Evolutionary conservation across 1,140 invertebrate species (phyloP).

Genomic region (Eumeta japonica): DNA sequence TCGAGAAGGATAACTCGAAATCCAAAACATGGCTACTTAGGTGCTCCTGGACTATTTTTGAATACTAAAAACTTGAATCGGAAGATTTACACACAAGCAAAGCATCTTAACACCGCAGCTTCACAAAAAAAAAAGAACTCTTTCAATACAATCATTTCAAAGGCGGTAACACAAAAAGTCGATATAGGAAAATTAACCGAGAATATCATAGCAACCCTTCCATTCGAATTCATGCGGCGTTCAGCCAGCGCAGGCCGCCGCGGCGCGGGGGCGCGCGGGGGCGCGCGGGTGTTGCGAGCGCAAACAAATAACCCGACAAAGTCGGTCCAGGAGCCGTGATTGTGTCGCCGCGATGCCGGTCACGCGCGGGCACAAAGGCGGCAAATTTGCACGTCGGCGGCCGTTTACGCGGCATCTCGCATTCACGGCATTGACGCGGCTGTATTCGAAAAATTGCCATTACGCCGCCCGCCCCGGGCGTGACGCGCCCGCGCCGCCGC

Average conservation of each 20-base stretch:
- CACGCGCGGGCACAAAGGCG: constrained; percentile 48
- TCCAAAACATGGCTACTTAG: no score
- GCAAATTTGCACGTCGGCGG: constrained; percentile 51
- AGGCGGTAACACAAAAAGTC: no score
- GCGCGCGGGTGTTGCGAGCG: no score
- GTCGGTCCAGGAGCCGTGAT: constrained; percentile 33
- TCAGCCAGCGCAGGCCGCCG: constrained; percentile 21
- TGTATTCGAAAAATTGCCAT: constrained; percentile 52
- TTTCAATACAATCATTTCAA: no score
- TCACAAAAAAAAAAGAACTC: no score
- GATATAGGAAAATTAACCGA: no score
- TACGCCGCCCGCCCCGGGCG: constrained; percentile 31
- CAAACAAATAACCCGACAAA: constrained; percentile 44
- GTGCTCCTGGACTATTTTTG: no score
- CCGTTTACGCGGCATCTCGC: constrained; percentile 44
- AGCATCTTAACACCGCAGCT: no score
- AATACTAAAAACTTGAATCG: no score
- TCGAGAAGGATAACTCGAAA: no score
- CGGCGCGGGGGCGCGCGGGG: no score
- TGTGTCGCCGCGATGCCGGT: constrained; percentile 21
- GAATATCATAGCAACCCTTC: constrained; percentile 18
- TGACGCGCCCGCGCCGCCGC: constrained; percentile 26
- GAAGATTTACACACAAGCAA: no score
- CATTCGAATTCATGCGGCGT: constrained; percentile 28
- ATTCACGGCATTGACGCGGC: constrained; percentile 36